These are phyloP conservation scores for Amphipyra tragopoginis DNA, from an alignment of 2,888 invertebrate genomes.

Conservation along the genomic window DNA sequence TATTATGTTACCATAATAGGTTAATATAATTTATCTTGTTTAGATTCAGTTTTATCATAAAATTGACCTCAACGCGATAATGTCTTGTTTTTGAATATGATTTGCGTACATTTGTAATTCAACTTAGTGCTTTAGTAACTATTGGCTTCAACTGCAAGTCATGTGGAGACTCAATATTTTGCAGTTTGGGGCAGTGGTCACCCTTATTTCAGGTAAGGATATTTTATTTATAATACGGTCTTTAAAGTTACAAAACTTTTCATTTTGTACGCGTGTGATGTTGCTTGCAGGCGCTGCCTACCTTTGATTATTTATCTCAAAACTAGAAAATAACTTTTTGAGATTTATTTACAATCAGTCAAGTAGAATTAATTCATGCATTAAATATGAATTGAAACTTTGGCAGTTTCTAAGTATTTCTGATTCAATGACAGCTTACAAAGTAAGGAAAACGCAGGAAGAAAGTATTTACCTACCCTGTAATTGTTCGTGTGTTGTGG, in stretches of 20 bases:
- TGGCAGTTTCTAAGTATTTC: too few species aligned
- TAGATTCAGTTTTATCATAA: constrained; percentile 2
- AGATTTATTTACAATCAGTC: too few species aligned
- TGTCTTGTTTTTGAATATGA: constrained; percentile 23
- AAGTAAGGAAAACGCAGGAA: too few species aligned
- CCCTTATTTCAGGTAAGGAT: constrained; percentile 52
- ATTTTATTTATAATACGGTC: not conserved
- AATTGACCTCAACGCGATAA: constrained; percentile 1
- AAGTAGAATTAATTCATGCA: too few species aligned
- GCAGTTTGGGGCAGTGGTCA: constrained; percentile 29
- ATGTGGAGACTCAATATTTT: constrained; percentile 37
- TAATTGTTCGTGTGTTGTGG: too few species aligned
- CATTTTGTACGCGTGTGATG: too few species aligned
- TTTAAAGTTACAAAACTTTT: not conserved
- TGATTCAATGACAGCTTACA: too few species aligned
- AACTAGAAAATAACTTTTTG: too few species aligned
- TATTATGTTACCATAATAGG: not conserved
- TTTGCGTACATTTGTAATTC: constrained; percentile 31
- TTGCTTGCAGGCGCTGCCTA: too few species aligned
- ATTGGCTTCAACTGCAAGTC: constrained; percentile 9
- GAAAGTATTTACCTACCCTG: too few species aligned
- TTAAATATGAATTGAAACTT: too few species aligned
- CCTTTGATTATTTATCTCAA: too few species aligned
- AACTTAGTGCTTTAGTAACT: constrained; percentile 28
- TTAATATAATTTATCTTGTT: not conserved